Percentiles rank a stretch among this genome's conserved stretches.
Conservation (phyloP, 2,797 vertebrate genomes). For the Thunnus albacares region DNA sequence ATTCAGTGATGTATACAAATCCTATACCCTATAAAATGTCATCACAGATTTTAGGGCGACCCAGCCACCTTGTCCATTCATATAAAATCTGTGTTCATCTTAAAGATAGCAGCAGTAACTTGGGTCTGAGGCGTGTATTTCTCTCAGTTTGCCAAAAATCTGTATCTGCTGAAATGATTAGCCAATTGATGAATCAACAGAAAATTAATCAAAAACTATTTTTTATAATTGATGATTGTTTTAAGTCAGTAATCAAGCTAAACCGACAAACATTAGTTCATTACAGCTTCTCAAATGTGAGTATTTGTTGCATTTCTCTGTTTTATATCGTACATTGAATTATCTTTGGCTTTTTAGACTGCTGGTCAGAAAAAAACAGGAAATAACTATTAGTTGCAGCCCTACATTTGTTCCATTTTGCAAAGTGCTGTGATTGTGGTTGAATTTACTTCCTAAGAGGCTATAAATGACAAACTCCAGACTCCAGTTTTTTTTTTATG, state of each 20-base stretch:
- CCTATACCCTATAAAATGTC: constrained; percentile 8
- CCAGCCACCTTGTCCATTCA: background rate
- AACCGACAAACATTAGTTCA: background rate
- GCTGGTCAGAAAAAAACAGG: background rate
- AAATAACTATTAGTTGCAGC: background rate
- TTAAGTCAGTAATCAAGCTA: too few relatives aligned
- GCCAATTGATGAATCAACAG: background rate
- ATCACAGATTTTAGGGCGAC: background rate
- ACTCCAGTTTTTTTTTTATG: background rate
- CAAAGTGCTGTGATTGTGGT: background rate
- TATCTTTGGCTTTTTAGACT: background rate
- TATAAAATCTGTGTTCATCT: background rate
- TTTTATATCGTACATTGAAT: background rate
- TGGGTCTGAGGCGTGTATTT: background rate
- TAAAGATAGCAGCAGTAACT: background rate
- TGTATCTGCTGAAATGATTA: background rate
- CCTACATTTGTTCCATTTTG: background rate
- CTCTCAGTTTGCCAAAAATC: background rate
- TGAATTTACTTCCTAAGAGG: background rate
- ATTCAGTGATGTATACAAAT: constrained; percentile 15
- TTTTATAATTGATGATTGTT: too few relatives aligned
- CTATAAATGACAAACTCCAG: background rate
- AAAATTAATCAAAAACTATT: too few relatives aligned
- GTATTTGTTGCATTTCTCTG: background rate
- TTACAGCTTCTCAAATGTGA: background rate